Conservation (phyloP, 2,888 invertebrate species). For the Junonia oenone region DNA sequence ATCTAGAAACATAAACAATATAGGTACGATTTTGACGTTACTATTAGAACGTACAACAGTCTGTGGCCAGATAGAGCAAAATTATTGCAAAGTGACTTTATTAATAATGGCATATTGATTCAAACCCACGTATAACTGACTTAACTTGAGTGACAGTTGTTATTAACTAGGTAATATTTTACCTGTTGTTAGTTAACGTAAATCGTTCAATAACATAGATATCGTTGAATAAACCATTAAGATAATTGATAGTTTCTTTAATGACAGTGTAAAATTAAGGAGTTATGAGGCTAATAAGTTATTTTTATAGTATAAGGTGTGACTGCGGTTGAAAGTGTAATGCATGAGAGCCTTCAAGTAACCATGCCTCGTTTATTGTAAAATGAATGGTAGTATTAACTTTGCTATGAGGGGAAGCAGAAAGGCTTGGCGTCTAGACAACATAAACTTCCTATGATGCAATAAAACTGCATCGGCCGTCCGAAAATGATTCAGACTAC, state of each 20-base stretch:
- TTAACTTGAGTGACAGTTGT: neutral
- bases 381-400: neutral
- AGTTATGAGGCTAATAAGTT: neutral
- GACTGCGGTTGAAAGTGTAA: neutral
- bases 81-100: slow-evolving; percentile 1
- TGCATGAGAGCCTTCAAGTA: neutral
- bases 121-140: neutral
- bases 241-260: neutral
- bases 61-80: neutral
- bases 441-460: slow-evolving; percentile 16
- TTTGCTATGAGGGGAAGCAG: slow-evolving; percentile 10
- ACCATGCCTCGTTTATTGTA: neutral
- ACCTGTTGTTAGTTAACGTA: neutral
- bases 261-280: neutral
- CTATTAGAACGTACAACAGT: neutral
- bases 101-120: slow-evolving; percentile 12
- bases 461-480: too few relatives aligned
- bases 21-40: neutral
- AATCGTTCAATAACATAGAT: neutral
- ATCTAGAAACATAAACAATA: neutral
- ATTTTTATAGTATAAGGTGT: neutral
- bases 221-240: neutral
- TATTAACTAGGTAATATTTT: neutral
- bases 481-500: neutral
- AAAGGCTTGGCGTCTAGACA: slow-evolving; percentile 26